Base-by-base conservation (phyloP, 2,888 invertebrate species). In the Argyresthia goedartella region DNA sequence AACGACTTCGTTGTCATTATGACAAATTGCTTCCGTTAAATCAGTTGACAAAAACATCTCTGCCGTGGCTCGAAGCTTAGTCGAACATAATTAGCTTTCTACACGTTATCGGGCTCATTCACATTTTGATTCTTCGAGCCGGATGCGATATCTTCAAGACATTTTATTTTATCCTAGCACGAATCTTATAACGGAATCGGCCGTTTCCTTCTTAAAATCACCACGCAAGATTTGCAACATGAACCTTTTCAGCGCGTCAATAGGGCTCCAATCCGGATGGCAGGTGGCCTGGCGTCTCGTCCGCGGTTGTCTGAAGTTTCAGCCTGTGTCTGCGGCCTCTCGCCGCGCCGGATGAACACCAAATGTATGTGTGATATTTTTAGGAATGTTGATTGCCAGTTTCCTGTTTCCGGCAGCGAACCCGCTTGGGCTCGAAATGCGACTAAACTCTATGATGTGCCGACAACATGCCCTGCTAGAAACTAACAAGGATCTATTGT, bases 301-400 rank as follows among this genome's bases (percentile, higher is more conserved):
- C 25, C 39, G 39, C 8, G n/a, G 9, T 39, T 39, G 9, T 11
- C 39, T 33, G 47, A 33, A 47, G 41, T 42, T 41, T 16, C 50
- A 15, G 41, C n/a, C 25, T 25, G 25, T 25, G 25, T 25, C 25
- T 39, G 49, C 36, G 34, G 35, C 49, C 10, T n/a, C n/a, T n/a
- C n/a, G 10, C n/a, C 33, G 6, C 72, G 70, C 77, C 85, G 85
- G 82, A 82, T 80, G 84, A 79, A 74, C 79, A 80, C 85, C 82
- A 81, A 85, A 85, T 81, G 86, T 80, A 85, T 81, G 86, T 80
- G 82, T 79, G 76, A 80, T 86, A 86, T 86, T 85, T 86, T 82
- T 86, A 82, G 84, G 77, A 76, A 81, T 79, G 85, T 84, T 85
- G 86, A 85, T 86, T 82, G 76, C 81, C 62, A 66, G 67, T 77